Evolutionary conservation across 2,888 invertebrate species (phyloP).

Genomic region (Scaptomyza reducta): DNA sequence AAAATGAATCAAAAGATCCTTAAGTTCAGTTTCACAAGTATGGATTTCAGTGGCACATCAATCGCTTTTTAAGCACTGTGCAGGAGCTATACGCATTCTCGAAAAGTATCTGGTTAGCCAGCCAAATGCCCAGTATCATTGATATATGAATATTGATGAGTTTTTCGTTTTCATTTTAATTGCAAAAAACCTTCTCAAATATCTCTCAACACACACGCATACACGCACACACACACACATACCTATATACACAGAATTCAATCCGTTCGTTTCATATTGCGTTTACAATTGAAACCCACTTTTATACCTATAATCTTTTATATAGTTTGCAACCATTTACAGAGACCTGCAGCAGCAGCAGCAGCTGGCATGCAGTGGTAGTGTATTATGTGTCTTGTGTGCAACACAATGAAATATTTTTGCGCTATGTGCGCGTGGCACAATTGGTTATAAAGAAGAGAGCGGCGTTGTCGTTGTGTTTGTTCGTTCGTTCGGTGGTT

Average conservation of each 20-base stretch:
- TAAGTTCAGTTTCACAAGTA: too few relatives aligned
- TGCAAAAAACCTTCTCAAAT: neutral
- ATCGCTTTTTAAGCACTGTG: neutral
- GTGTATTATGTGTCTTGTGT: slow-evolving; percentile 23
- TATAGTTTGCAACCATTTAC: too few relatives aligned
- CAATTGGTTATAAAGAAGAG: slow-evolving; percentile 62
- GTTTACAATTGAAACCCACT: neutral
- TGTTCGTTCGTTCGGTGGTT: slow-evolving; percentile 16
- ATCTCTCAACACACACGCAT: neutral
- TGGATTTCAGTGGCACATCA: too few relatives aligned
- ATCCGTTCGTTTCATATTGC: slow-evolving; percentile 1
- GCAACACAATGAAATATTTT: slow-evolving; percentile 55
- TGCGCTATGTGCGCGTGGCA: slow-evolving; percentile 57
- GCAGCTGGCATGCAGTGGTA: neutral
- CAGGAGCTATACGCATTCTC: neutral
- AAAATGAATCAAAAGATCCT: too few relatives aligned
- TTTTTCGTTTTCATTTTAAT: neutral
- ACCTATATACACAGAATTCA: neutral
- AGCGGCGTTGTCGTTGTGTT: slow-evolving; percentile 1
- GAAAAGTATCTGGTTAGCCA: neutral
- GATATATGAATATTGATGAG: slow-evolving; percentile 3
- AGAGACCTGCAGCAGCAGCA: neutral
- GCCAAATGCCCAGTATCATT: neutral
- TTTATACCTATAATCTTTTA: neutral
- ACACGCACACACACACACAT: neutral